Conservation (phyloP, 2,113 vertebrate species). For the Gallinago jamesoni region DNA sequence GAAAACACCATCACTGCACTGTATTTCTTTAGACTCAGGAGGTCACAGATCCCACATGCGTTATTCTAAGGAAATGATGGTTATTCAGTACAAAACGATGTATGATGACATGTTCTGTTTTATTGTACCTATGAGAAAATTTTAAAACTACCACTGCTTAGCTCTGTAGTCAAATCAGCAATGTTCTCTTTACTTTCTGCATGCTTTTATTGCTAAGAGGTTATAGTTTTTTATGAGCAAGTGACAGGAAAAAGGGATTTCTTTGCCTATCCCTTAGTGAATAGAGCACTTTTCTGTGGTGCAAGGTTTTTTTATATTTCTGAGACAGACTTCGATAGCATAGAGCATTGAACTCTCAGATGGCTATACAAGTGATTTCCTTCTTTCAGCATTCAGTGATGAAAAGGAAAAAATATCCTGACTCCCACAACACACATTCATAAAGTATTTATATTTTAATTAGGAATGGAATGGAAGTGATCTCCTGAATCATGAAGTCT, state of each 20-base stretch:
- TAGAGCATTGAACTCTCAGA: not conserved
- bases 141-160: not conserved
- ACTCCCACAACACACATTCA: not conserved
- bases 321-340: not conserved
- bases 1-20: not conserved
- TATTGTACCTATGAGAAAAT: not conserved
- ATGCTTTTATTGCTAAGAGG: not conserved
- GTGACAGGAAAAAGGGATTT: not conserved
- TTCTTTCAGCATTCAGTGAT: not conserved
- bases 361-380: not conserved
- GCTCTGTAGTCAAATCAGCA: not conserved
- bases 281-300: not conserved
- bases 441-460: conserved; percentile 1
- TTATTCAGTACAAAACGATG: not conserved
- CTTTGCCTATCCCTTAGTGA: not conserved
- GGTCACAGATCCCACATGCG: not conserved
- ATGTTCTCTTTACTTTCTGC: not conserved
- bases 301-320: not conserved
- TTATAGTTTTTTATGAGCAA: not conserved
- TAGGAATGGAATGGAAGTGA: not conserved
- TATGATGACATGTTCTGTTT: not conserved
- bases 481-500: not conserved
- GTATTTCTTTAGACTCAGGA: not conserved
- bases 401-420: not conserved
- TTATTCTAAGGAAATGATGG: not conserved